Conservation (phyloP, 2,113 vertebrate genomes). For the Microcebus murinus region DNA sequence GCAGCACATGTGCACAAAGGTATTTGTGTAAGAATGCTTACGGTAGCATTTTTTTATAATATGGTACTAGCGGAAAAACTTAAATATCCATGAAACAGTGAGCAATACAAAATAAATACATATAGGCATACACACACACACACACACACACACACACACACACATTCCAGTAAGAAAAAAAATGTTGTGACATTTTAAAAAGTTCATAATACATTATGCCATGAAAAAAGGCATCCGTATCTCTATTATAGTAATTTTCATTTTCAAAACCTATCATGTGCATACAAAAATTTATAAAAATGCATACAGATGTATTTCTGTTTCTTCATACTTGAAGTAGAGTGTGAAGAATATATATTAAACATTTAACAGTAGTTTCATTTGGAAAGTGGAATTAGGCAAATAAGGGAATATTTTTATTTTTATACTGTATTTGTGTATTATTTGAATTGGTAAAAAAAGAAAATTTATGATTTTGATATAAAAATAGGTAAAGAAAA, state of each 20-base stretch:
- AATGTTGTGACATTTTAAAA: neutral
- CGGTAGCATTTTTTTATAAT: neutral
- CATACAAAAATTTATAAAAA: neutral
- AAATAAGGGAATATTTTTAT: neutral
- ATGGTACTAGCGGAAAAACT: neutral
- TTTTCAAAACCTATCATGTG: neutral
- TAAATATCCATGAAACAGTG: neutral
- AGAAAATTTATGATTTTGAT: neutral
- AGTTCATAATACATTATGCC: neutral
- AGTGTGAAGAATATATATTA: neutral
- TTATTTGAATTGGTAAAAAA: neutral
- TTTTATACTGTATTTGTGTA: neutral
- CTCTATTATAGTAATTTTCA: neutral
- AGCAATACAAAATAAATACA: neutral
- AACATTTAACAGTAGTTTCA: neutral
- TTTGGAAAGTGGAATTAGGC: neutral
- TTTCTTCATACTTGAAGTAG: neutral
- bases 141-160: neutral
- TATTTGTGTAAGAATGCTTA: neutral
- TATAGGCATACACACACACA: too few species aligned
- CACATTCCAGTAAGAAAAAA: neutral
- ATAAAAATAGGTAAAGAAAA: neutral
- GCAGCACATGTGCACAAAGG: neutral
- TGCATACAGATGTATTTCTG: neutral
- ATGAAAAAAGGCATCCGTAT: neutral